Base-by-base conservation (phyloP, 2,113 vertebrate species). In the Ibidorhyncha struthersii region DNA sequence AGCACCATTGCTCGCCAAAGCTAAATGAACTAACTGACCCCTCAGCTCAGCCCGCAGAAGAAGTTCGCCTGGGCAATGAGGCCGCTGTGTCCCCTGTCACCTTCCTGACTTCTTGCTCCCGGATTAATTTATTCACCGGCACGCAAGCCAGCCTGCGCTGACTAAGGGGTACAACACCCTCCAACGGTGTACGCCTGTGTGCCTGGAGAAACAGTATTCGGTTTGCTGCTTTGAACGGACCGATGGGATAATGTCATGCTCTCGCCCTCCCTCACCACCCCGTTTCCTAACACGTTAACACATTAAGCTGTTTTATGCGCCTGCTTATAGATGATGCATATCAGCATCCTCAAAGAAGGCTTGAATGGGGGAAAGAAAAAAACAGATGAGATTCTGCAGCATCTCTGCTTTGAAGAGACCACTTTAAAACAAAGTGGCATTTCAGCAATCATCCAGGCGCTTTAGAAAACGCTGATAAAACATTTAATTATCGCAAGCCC, bases 91-190 rank as follows among this genome's bases (percentile, higher is more conserved):
- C 84, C 70, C 82, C 59, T 11, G 76, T 69, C 86, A 89, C 93
- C 94, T 74, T 59, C 67, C 53, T 12, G 72, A 79, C 71, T 93
- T 52, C 63, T 66, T 49, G 53, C 34, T 95, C 78, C 70, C 1
- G 3, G 77, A 89, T 85, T 82, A 58, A 96, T 96, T 89, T 89
- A 94, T 93, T 83, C 89, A 72, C 34, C 4, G 3, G 71, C 63
- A 56, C 26, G 71, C 70, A 47, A 41, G 55, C 38, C 76, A 93
- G 66, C 7, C 47, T 47, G 34, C 3, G 1, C 70, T 41, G 93
- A 78, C 82, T 8, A 92, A 95, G 78, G 73, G 30, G 32, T 41
- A 0, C n/a, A 59, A 95, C 96, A 97, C 91, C 96, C 96, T 97
- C 97, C 97, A 62, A 59, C 23, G 90, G n/a, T 55, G 25, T 22